A percentile compares a stretch with the other conserved stretches of the same genome.
These are phyloP conservation scores for Engystomops pustulosus DNA, from an alignment of 2,113 vertebrate genomes.

Conservation along the genomic window DNA sequence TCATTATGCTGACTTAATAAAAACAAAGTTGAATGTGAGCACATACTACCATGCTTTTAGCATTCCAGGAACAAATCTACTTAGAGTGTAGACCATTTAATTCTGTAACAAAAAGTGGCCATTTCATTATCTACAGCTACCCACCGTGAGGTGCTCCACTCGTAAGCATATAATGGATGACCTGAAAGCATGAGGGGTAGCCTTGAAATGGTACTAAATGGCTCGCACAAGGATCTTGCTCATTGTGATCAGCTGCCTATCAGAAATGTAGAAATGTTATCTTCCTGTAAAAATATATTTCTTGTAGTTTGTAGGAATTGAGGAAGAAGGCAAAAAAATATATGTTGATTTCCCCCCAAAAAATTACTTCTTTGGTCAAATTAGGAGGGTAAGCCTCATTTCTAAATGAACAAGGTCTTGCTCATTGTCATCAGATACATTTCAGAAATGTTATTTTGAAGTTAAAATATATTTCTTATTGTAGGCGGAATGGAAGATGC, in stretches of 20 bases:
- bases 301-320: too few relatives aligned
- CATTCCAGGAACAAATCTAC: conserved; percentile 12
- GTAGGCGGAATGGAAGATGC: too few relatives aligned
- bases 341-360: too few relatives aligned
- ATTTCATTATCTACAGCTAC: neutral
- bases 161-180: neutral
- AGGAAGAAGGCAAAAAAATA: too few relatives aligned
- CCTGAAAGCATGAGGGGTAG: neutral
- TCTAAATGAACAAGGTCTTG: too few relatives aligned
- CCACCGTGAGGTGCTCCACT: neutral
- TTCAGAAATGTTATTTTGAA: too few relatives aligned
- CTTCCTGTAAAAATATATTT: neutral
- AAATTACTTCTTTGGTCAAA: too few relatives aligned
- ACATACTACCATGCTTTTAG: conserved; percentile 22
- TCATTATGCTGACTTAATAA: conserved; percentile 59
- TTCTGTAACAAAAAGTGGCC: neutral
- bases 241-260: neutral
- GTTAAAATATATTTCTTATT: too few relatives aligned
- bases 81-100: conserved; percentile 37
- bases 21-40: conserved; percentile 63
- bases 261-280: neutral
- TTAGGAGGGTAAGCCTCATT: too few relatives aligned
- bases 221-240: neutral
- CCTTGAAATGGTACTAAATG: neutral
- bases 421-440: too few relatives aligned